A percentile compares a stretch with the other conserved stretches of the same genome.
Conservation (phyloP, 2,797 vertebrate genomes). For the Luscinia megarhynchos region DNA sequence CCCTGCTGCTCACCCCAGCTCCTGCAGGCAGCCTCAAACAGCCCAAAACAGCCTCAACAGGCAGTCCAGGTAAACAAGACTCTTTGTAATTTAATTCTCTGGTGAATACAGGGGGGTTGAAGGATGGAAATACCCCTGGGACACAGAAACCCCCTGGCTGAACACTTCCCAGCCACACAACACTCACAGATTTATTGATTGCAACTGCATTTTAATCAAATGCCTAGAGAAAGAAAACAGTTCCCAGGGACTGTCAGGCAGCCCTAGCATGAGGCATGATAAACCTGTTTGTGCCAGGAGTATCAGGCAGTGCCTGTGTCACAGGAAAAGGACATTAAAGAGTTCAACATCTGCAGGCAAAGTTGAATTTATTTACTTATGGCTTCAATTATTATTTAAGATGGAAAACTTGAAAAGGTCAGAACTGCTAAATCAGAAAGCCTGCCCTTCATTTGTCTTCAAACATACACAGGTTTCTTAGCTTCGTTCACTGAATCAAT, state of each 20-base stretch:
- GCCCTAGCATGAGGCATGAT: background rate
- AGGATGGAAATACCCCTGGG: background rate
- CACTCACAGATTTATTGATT: background rate
- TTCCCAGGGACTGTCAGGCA: constrained; percentile 29
- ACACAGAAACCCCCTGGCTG: background rate
- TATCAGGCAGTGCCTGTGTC: background rate
- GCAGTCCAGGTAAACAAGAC: background rate
- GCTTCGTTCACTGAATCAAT: constrained; percentile 18
- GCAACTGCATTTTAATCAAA: constrained; percentile 42
- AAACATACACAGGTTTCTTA: background rate
- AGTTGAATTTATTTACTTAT: constrained; percentile 63
- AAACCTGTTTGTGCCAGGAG: constrained; percentile 10
- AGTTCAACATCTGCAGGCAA: constrained; percentile 60
- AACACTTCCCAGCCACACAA: constrained; percentile 18
- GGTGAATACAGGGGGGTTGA: background rate
- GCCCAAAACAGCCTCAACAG: background rate
- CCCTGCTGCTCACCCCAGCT: background rate
- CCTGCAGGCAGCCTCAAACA: background rate
- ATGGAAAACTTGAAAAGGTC: constrained; percentile 66
- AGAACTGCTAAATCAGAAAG: constrained; percentile 44
- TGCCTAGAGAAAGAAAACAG: constrained; percentile 30
- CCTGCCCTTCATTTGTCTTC: constrained; percentile 54
- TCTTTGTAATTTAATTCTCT: background rate
- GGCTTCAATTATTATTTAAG: constrained; percentile 68
- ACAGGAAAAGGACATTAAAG: constrained; percentile 25